Evolutionary conservation across 2,113 vertebrate genomes (phyloP), one percentile per base, ranked within the genome.

Genomic region (Eulemur macaco): DNA sequence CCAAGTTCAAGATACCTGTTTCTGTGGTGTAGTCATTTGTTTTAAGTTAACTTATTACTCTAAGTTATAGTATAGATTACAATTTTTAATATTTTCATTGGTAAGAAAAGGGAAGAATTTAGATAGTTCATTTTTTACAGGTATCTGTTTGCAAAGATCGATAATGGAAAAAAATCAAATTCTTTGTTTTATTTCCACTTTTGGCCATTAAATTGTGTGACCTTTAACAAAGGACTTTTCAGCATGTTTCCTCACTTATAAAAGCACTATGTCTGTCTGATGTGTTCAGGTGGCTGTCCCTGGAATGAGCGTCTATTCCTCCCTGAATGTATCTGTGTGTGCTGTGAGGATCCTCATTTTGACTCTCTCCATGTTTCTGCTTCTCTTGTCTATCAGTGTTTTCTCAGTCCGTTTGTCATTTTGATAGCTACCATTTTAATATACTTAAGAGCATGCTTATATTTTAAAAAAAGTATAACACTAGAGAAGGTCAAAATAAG

Each of bases 41-140:
- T 68, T 89, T 74, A 89, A 84, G 31, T 23, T 94, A 56, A 63
- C 34, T 95, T 87, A 45, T 74, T 81, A 42, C 45, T 69, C 13
- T 11, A 34, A 63, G 25, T 86, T n/a, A 50, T 56, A 37, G 56
- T 12, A 45, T 39, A 27, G 5, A 39, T 42, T 73, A 29, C 21
- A 50, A 5, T 77, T 86, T 84, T n/a, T 86, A 50, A 42, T 81
- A 23, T 91, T 93, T 86, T 71, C 25, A 8, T 50, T 77, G 63
- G 3, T 83, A 80, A 92, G 56, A 86, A 86, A 93, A 95, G 13
- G 54, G 34, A 78, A 95, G 34, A 60, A 50, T 92, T 92, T 58
- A 91, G 52, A 8, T 83, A 54, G 4, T 47, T 91, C 20, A 68
- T 37, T 71, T 93, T 85, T 78, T 25, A 45, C 5, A 60, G 29